Percentiles rank a stretch among this genome's conserved stretches.
These are phyloP conservation scores for Drosophila serrata DNA, from an alignment of 1,140 invertebrate species.

Conservation along the genomic window DNA sequence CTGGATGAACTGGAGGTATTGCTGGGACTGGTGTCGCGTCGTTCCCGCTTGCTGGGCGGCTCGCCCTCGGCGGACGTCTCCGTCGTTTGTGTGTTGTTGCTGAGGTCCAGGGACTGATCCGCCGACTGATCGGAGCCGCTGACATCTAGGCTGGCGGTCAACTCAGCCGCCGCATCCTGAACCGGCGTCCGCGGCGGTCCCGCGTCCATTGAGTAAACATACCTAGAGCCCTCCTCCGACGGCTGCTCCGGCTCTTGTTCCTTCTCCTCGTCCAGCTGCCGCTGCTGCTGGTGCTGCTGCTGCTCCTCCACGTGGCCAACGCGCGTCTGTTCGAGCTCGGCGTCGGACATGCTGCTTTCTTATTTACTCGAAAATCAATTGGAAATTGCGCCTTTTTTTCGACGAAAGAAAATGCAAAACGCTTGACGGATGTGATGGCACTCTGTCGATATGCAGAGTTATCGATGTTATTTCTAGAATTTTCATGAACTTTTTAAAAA, in stretches of 20 bases:
- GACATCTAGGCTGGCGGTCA: conserved; percentile 50
- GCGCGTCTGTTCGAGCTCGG: conserved; percentile 26
- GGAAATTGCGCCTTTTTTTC: background rate
- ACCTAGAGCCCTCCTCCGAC: background rate
- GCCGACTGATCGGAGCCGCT: conserved; percentile 52
- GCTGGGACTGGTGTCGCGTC: conserved; percentile 35
- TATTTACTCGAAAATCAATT: background rate
- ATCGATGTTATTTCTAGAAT: conserved; percentile 9
- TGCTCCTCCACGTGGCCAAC: conserved; percentile 10
- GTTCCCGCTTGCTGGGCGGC: conserved; percentile 15
- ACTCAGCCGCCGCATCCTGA: conserved; percentile 38
- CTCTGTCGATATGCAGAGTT: background rate
- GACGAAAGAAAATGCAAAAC: conserved; percentile 2
- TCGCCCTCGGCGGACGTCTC: background rate
- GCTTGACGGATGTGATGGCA: conserved; percentile 1
- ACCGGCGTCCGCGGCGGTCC: conserved; percentile 49
- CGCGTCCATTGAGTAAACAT: conserved; percentile 3
- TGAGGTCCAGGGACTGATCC: conserved; percentile 37
- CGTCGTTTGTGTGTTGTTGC: conserved; percentile 12
- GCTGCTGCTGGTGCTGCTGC: background rate
- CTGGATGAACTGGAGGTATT: conserved; percentile 13
- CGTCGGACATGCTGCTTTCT: conserved; percentile 13
- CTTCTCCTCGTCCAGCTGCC: background rate
- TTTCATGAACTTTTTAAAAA: background rate
- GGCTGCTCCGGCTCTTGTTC: background rate